Conservation (phyloP, 2,888 invertebrate species). For the Nephrotoma guestfalica region DNA sequence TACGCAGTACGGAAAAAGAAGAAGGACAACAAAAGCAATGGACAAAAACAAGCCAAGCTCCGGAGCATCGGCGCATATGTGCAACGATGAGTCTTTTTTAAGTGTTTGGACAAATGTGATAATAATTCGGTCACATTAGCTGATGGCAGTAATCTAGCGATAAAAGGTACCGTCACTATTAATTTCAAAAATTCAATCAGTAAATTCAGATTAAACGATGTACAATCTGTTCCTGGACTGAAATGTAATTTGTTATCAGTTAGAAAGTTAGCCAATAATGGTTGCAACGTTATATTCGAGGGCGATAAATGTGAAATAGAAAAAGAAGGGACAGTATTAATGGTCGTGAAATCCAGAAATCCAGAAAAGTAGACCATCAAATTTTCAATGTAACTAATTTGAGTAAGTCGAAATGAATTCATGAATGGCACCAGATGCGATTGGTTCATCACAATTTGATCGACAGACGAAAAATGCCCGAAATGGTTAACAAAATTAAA, state of each 20-base stretch:
- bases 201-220: neutral
- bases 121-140: neutral
- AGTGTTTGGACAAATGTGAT: neutral
- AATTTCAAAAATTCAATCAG: constrained; percentile 4
- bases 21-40: neutral
- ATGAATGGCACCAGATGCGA: constrained; percentile 1
- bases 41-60: neutral
- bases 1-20: neutral
- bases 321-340: neutral
- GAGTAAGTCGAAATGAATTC: neutral
- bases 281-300: constrained; percentile 7
- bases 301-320: too few relatives aligned
- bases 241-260: neutral
- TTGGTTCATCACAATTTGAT: too few relatives aligned
- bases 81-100: neutral
- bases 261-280: constrained; percentile 1
- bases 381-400: neutral
- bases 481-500: neutral
- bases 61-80: neutral
- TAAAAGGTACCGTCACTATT: neutral
- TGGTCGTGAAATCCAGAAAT: neutral
- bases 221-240: neutral
- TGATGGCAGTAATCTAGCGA: constrained; percentile 1
- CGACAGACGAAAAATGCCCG: neutral
- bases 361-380: neutral